Percentiles rank a stretch among this genome's conserved stretches.
These are phyloP conservation scores for Sinelater perroti DNA, from an alignment of 2,888 invertebrate species.

Conservation along the genomic window DNA sequence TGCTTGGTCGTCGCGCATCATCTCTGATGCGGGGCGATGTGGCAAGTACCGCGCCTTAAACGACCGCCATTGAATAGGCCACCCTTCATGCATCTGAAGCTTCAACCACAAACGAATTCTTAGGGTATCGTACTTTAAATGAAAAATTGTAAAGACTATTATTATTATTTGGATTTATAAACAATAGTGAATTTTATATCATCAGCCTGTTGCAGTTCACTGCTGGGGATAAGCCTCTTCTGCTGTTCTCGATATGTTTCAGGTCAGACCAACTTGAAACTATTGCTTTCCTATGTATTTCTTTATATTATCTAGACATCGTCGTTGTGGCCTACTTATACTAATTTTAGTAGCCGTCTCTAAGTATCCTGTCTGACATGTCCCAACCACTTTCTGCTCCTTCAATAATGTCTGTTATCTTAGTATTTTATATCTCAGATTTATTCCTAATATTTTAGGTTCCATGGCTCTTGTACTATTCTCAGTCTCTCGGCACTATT, in stretches of 20 bases:
- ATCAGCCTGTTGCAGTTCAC: background rate
- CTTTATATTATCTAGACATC: slow-evolving; percentile 1
- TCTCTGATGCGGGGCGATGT: too few species aligned
- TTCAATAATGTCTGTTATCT: slow-evolving; percentile 2
- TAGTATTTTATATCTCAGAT: slow-evolving; percentile 1
- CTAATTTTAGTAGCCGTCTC: slow-evolving; percentile 1
- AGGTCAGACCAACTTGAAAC: background rate
- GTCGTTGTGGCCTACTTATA: background rate
- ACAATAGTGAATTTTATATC: too few species aligned
- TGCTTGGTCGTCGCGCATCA: too few species aligned
- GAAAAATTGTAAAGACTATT: too few species aligned
- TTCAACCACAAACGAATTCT: too few species aligned
- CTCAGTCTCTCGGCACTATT: background rate
- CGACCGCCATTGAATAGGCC: too few species aligned
- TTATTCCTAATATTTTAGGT: background rate
- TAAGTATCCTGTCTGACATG: background rate
- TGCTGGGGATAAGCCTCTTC: background rate
- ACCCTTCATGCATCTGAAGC: too few species aligned
- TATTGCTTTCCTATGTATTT: background rate
- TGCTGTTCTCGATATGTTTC: background rate
- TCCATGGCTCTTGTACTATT: slow-evolving; percentile 1
- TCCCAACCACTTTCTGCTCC: background rate
- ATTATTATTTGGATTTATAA: too few species aligned
- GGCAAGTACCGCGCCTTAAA: too few species aligned
- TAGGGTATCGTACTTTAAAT: too few species aligned